Conservation (phyloP, 2,888 invertebrate genomes). For the Aphidoletes aphidimyza region DNA sequence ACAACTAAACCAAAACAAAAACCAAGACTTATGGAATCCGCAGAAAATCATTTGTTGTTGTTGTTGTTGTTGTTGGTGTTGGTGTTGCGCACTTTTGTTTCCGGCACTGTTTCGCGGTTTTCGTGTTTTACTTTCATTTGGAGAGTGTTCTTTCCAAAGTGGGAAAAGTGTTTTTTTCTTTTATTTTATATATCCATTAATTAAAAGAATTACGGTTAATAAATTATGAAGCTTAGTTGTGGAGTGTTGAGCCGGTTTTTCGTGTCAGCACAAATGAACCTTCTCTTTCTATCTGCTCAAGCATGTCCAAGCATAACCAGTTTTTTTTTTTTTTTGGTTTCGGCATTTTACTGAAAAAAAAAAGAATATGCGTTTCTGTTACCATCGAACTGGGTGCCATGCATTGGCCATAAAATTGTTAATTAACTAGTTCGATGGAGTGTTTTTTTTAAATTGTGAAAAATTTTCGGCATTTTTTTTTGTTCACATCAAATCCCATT, state of each 20-base stretch:
- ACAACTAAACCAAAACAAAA: neutral
- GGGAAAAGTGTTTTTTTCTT: constrained; percentile 12
- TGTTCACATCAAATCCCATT: constrained; percentile 16
- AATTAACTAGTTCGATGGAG: constrained; percentile 27
- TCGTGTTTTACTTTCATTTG: constrained; percentile 38
- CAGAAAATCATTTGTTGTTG: neutral
- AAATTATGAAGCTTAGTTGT: neutral
- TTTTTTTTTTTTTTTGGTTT: constrained; percentile 18
- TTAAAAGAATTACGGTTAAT: constrained; percentile 2
- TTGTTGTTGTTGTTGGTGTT: too few relatives aligned
- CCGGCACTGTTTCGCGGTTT: neutral
- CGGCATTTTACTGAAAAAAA: too few relatives aligned
- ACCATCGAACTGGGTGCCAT: neutral
- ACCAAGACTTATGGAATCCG: neutral
- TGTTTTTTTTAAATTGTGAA: neutral
- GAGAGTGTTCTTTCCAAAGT: neutral
- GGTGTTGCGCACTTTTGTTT: neutral
- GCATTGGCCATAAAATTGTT: neutral
- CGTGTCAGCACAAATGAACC: constrained; percentile 17
- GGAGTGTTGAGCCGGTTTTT: constrained; percentile 21
- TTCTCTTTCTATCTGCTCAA: constrained; percentile 26
- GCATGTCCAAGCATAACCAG: constrained; percentile 42
- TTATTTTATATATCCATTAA: neutral
- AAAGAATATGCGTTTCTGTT: too few relatives aligned
- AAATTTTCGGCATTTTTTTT: neutral